Evolutionary conservation across 2,888 invertebrate species (phyloP).

Genomic region (Palloptera scutellata): DNA sequence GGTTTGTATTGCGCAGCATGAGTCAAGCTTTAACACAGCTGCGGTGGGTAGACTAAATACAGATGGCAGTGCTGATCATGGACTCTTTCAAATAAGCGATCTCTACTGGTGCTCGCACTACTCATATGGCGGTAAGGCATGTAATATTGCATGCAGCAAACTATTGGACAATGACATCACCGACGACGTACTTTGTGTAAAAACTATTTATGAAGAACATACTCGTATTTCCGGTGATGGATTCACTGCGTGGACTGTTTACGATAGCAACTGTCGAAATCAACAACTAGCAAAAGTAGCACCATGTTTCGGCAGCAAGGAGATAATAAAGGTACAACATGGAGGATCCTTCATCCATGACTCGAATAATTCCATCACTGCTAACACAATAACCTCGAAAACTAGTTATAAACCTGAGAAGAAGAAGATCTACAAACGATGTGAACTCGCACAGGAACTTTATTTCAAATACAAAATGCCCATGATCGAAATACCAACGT

Average conservation of each 20-base stretch:
- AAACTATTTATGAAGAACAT: conserved; percentile 73
- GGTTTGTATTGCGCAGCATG: conserved; percentile 76
- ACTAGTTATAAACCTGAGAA: not conserved
- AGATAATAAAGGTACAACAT: conserved; percentile 36
- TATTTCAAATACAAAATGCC: conserved; percentile 66
- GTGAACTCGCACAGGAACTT: conserved; percentile 74
- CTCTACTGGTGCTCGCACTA: conserved; percentile 69
- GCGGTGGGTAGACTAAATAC: conserved; percentile 64
- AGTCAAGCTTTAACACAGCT: conserved; percentile 73
- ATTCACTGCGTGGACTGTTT: conserved; percentile 79
- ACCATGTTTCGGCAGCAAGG: conserved; percentile 49
- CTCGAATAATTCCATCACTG: not conserved
- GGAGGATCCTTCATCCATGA: not conserved
- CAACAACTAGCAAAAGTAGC: conserved; percentile 63
- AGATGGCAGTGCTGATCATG: conserved; percentile 71
- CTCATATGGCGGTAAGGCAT: not conserved
- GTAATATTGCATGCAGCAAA: conserved; percentile 65
- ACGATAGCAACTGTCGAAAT: conserved; percentile 69
- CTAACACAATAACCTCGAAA: not conserved
- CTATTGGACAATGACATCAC: conserved; percentile 72
- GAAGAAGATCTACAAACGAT: conserved; percentile 70
- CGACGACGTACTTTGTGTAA: conserved; percentile 75
- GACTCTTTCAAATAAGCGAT: conserved; percentile 76
- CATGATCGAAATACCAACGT: conserved; percentile 67
- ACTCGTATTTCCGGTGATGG: conserved; percentile 74